Evolutionary conservation across 1,140 invertebrate species (phyloP), one percentile per base, ranked within the genome.

Genomic region (Conus betulinus): DNA sequence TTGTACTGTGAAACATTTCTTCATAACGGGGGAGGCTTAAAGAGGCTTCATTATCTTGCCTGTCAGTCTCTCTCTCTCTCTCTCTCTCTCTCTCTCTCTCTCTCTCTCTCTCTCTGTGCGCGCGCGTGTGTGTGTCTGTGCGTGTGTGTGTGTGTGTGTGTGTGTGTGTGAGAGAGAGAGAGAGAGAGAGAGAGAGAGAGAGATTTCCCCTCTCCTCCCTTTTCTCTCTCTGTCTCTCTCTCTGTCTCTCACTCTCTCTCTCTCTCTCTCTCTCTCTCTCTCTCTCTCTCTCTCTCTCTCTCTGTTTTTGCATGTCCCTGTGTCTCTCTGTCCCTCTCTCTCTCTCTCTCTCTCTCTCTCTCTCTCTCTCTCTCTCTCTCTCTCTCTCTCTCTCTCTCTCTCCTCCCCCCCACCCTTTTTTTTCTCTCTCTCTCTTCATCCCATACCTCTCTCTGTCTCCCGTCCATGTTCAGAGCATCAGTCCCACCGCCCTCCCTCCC

Each of bases 281-380:
- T 55, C 84, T 63, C 74, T 60, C 25, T 78, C 88, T 39, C 82
- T 84, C 13, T 27, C 25, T 27, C 57, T 17, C 10, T 6, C 27
- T 83, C 71, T 51, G n/a, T n/a, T n/a, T n/a, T n/a, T n/a, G n/a
- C n/a, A n/a, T n/a, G n/a, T n/a, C n/a, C n/a, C n/a, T n/a, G n/a
- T 67, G 15, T 78, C 53, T 78, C 74, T 78, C 71, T 78, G 57
- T 78, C 60, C 3, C 0, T 53, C 0, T 27, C 0, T 81, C 3
- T 87, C 1, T 51, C 60, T 81, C 52, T 81, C 11, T 81, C 8
- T 81, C n/a, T 67, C 23, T 85, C 8, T 85, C 25, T 85, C 60
- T 52, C 63, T 55, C 84, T 63, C 74, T 60, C 25, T 78, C 88
- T 39, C 82, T 84, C 13, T 27, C 25, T 27, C 57, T 17, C 10